These are phyloP conservation scores for Corydoras sp. DNA, from an alignment of 2,113 vertebrate species.

Conservation along the genomic window DNA sequence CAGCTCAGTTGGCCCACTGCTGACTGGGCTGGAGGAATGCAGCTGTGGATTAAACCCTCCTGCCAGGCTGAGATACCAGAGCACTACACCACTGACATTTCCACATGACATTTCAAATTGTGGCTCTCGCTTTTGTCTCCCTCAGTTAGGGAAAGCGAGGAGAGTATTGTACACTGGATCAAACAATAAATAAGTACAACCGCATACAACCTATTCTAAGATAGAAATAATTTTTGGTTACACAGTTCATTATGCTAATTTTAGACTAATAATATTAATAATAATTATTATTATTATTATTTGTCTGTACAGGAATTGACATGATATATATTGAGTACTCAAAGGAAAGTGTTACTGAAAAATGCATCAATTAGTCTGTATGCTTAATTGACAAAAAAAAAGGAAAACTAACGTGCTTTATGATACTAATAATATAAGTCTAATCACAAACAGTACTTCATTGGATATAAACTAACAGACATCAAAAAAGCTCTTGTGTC, in stretches of 20 bases:
- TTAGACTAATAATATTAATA: too few species aligned
- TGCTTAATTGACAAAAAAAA: not conserved
- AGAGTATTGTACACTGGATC: slow-evolving; percentile 10
- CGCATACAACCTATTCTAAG: not conserved
- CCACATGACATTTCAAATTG: slow-evolving; percentile 43
- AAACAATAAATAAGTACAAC: slow-evolving; percentile 12
- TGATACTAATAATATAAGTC: too few species aligned
- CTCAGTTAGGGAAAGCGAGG: slow-evolving; percentile 6
- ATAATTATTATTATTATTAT: too few species aligned
- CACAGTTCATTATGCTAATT: too few species aligned
- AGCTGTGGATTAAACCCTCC: slow-evolving; percentile 35
- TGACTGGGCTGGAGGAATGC: slow-evolving; percentile 41
- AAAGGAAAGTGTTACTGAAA: not conserved
- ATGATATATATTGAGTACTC: too few species aligned
- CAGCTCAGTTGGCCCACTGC: slow-evolving; percentile 18
- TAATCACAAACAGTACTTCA: too few species aligned
- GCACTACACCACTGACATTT: slow-evolving; percentile 45
- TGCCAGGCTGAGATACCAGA: slow-evolving; percentile 41
- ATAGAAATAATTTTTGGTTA: not conserved
- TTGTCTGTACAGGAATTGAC: too few species aligned
- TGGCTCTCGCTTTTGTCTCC: not conserved
- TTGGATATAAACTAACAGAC: too few species aligned
- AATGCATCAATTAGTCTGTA: not conserved
- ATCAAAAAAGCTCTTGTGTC: too few species aligned
- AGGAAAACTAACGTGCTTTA: too few species aligned